These are phyloP conservation scores for Mactra quadrangularis DNA, from an alignment of 1,140 invertebrate species.

Conservation along the genomic window DNA sequence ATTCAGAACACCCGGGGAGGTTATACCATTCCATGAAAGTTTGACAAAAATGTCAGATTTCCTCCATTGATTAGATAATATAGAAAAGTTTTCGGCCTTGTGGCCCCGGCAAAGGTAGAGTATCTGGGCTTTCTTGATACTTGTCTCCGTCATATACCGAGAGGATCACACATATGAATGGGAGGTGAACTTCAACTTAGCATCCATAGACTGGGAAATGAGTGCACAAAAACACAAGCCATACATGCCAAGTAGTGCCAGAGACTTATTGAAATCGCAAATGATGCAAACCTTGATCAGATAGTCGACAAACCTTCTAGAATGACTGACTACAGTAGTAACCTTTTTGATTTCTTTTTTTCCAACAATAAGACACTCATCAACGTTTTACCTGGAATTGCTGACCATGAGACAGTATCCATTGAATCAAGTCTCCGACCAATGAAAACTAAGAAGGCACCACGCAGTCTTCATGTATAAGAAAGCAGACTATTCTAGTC, in stretches of 20 bases:
- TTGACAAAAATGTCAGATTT: too few species aligned
- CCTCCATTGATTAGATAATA: too few species aligned
- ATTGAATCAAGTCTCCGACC: too few species aligned
- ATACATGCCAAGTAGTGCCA: not conserved
- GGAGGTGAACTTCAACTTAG: constrained; percentile 11
- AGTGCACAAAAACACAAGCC: not conserved
- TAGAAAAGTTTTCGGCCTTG: too few species aligned
- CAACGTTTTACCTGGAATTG: not conserved
- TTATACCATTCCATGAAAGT: too few species aligned
- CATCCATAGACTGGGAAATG: not conserved
- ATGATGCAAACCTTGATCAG: not conserved
- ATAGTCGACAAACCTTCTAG: constrained; percentile 11
- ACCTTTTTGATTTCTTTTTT: constrained; percentile 15
- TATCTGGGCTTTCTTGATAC: not conserved
- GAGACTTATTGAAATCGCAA: not conserved
- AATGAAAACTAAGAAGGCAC: too few species aligned
- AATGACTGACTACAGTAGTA: constrained; percentile 1
- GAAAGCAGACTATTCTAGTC: not conserved
- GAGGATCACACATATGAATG: constrained; percentile 13
- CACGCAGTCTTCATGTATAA: too few species aligned
- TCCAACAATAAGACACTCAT: constrained; percentile 15
- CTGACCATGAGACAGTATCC: too few species aligned
- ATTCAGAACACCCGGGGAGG: too few species aligned
- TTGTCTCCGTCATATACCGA: constrained; percentile 8
- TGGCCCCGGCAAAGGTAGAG: too few species aligned